A percentile compares a stretch with the other conserved stretches of the same genome.
These are phyloP conservation scores for Psilopsiagon aymara DNA, from an alignment of 2,113 vertebrate genomes.

Conservation along the genomic window DNA sequence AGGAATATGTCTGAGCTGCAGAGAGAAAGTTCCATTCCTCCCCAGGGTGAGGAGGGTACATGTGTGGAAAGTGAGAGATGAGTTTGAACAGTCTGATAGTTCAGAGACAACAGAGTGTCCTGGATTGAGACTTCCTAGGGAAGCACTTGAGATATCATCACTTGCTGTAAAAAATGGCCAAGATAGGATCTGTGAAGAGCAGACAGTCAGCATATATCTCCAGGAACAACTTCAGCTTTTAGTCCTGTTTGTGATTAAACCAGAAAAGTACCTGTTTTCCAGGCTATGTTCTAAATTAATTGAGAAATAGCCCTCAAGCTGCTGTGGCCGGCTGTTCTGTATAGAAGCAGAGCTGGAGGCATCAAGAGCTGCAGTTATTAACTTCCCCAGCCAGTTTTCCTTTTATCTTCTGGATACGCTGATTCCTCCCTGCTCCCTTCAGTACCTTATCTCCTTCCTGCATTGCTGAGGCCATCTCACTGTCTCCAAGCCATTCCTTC, in stretches of 20 bases:
- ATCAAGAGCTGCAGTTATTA: not conserved
- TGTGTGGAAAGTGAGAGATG: not conserved
- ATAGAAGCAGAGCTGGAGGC: not conserved
- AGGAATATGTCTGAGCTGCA: not conserved
- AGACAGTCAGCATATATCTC: not conserved
- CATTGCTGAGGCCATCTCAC: not conserved
- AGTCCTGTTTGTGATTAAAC: not conserved
- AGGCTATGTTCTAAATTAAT: not conserved
- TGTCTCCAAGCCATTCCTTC: not conserved
- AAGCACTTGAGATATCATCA: not conserved
- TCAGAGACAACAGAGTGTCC: not conserved
- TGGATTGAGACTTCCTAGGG: not conserved
- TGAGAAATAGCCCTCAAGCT: not conserved
- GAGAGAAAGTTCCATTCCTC: not conserved
- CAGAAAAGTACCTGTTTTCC: not conserved
- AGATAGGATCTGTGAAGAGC: not conserved
- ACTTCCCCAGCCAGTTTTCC: not conserved
- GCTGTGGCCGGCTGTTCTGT: not conserved
- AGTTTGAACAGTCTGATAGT: not conserved
- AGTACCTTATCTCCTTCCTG: not conserved
- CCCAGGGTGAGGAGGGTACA: not conserved
- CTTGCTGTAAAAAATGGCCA: not conserved
- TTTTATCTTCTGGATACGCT: not conserved
- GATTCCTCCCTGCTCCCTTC: not conserved
- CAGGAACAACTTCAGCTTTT: not conserved